Percentiles rank a stretch among this genome's conserved stretches.
These are phyloP conservation scores for Athripsodes cinereus DNA, from an alignment of 2,888 invertebrate species.

Conservation along the genomic window DNA sequence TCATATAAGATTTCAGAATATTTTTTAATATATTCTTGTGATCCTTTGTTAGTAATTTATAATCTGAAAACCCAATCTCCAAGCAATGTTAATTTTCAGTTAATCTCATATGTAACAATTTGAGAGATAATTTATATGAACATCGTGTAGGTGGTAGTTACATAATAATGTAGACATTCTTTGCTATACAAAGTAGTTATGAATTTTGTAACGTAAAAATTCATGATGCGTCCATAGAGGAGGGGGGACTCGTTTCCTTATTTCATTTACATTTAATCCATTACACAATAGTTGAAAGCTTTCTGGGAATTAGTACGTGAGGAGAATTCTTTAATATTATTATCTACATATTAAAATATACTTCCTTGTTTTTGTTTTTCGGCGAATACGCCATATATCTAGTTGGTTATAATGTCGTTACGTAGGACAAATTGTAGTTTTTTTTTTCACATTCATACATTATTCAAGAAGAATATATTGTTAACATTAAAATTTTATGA, in stretches of 20 bases:
- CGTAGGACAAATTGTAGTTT: not conserved
- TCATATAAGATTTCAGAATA: too few relatives aligned
- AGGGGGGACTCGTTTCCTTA: constrained; percentile 7
- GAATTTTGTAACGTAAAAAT: constrained; percentile 7
- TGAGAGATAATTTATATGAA: too few relatives aligned
- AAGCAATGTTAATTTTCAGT: too few relatives aligned
- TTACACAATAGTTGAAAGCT: constrained; percentile 13
- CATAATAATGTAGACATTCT: too few relatives aligned
- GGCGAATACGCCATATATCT: not conserved
- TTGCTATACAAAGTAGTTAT: not conserved
- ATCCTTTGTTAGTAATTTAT: too few relatives aligned
- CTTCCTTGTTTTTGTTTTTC: not conserved
- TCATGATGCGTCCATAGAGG: constrained; percentile 4
- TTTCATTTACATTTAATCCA: constrained; percentile 19
- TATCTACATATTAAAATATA: not conserved
- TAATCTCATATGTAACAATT: too few relatives aligned
- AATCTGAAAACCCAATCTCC: too few relatives aligned
- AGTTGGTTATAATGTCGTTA: not conserved
- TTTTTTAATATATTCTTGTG: too few relatives aligned
- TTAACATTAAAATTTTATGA: not conserved
- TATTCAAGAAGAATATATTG: not conserved
- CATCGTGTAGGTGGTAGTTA: too few relatives aligned
- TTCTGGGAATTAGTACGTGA: constrained; percentile 15
- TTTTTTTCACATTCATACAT: not conserved
- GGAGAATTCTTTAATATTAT: constrained; percentile 5